Percentiles rank a stretch among this genome's conserved stretches.
Conservation (phyloP, 2,113 vertebrate species). For the Oplegnathus fasciatus region DNA sequence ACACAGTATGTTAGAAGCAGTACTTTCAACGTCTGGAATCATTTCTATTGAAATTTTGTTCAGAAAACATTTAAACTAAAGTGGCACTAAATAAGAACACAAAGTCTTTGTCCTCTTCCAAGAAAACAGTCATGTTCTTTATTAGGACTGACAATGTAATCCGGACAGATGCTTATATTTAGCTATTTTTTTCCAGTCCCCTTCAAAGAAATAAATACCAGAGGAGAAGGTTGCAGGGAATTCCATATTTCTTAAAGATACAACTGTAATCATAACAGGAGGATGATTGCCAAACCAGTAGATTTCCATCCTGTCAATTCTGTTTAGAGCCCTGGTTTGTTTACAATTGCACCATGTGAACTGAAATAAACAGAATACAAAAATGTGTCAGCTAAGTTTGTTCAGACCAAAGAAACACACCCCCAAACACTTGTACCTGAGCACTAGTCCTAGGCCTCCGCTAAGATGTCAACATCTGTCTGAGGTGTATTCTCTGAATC, state of each 20-base stretch:
- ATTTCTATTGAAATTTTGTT: neutral
- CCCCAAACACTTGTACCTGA: neutral
- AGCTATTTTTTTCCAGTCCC: too few species aligned
- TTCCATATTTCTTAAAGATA: neutral
- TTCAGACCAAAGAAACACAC: neutral
- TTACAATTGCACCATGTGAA: neutral
- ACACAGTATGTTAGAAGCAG: neutral
- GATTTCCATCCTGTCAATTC: neutral
- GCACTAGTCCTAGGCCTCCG: neutral
- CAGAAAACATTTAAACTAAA: too few species aligned
- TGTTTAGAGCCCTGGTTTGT: neutral
- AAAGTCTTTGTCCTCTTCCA: neutral
- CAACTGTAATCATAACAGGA: neutral
- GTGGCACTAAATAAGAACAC: neutral
- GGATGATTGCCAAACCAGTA: neutral
- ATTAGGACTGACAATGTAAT: neutral
- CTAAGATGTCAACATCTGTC: slow-evolving; percentile 59
- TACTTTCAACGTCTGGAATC: neutral
- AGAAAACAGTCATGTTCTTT: neutral
- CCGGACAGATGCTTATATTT: neutral
- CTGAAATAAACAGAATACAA: neutral
- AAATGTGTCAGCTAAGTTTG: neutral
- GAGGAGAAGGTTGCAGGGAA: neutral
- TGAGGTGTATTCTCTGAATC: slow-evolving; percentile 21
- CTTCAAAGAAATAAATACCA: neutral